Percentiles rank a stretch among this genome's conserved stretches.
These are phyloP conservation scores for Manduca sexta DNA, from an alignment of 1,140 invertebrate genomes.

Conservation along the genomic window DNA sequence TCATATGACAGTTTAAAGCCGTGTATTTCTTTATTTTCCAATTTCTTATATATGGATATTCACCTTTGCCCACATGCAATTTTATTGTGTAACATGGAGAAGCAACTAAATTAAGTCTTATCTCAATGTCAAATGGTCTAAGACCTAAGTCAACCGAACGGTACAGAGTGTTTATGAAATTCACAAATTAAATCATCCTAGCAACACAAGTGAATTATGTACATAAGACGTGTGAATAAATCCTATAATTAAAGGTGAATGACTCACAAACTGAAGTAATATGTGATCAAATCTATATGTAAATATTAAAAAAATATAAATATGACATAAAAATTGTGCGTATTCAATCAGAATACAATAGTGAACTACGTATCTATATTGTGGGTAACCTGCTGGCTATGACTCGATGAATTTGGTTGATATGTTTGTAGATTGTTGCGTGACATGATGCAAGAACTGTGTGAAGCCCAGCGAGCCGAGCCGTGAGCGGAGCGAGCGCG, in stretches of 20 bases:
- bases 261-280: constrained; percentile 15
- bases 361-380: constrained; percentile 13
- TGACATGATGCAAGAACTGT: constrained; percentile 66
- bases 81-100: no score
- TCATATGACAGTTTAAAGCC: no score
- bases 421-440: constrained; percentile 40
- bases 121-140: no score
- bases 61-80: no score
- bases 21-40: no score
- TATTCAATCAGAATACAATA: constrained; percentile 25
- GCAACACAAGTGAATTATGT: neutral
- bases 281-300: neutral
- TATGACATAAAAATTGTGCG: constrained; percentile 31
- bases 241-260: constrained; percentile 29
- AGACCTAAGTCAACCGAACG: no score
- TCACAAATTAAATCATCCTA: no score
- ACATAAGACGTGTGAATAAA: constrained; percentile 2
- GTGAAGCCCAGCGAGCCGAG: constrained; percentile 45
- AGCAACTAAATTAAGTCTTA: no score
- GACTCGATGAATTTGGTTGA: constrained; percentile 37
- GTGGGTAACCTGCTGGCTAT: constrained; percentile 25
- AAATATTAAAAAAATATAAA: neutral
- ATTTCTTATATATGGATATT: no score
- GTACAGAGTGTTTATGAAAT: no score
- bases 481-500: no score